Percentiles rank a stretch among this genome's conserved stretches.
Evolutionary conservation across 2,797 vertebrate species (phyloP).

Genomic region (Ataeniobius toweri): DNA sequence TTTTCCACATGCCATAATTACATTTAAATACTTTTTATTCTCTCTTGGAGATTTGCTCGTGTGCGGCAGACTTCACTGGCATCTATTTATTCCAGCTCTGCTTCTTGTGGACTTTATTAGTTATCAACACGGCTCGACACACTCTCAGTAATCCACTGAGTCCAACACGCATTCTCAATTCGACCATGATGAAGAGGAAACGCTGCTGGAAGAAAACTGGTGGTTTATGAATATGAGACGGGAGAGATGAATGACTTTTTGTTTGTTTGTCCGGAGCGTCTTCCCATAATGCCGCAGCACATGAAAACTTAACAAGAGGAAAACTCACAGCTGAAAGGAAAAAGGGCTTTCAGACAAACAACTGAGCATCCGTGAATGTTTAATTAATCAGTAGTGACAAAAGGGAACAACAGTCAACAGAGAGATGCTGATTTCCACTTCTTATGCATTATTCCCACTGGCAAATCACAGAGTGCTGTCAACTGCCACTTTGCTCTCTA

Average conservation of each 20-base stretch:
- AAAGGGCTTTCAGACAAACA: conserved; percentile 78
- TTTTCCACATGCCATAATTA: conserved; percentile 48
- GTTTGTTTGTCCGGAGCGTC: conserved; percentile 70
- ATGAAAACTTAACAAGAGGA: conserved; percentile 80
- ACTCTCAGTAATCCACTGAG: conserved; percentile 55
- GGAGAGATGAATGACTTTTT: conserved; percentile 62
- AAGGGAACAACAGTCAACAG: conserved; percentile 83
- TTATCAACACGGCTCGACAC: conserved; percentile 39
- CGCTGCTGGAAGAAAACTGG: conserved; percentile 36
- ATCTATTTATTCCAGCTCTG: conserved; percentile 38
- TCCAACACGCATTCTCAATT: conserved; percentile 50
- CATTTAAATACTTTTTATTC: conserved; percentile 49
- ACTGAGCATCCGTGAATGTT: conserved; percentile 79
- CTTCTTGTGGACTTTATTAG: conserved; percentile 59
- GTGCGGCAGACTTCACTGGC: conserved; percentile 30
- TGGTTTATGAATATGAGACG: conserved; percentile 67
- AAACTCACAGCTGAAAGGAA: conserved; percentile 61
- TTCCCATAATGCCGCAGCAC: conserved; percentile 59
- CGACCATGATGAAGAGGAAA: conserved; percentile 54
- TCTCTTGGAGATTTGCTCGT: conserved; percentile 38
- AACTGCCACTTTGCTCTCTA: conserved; percentile 67
- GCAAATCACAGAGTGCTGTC: conserved; percentile 73
- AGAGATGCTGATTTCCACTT: conserved; percentile 76
- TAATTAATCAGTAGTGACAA: conserved; percentile 85
- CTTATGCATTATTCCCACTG: conserved; percentile 74